Percentiles rank a stretch among this genome's conserved stretches.
Evolutionary conservation across 2,888 invertebrate genomes (phyloP).

Genomic region (Julus scandinavius): DNA sequence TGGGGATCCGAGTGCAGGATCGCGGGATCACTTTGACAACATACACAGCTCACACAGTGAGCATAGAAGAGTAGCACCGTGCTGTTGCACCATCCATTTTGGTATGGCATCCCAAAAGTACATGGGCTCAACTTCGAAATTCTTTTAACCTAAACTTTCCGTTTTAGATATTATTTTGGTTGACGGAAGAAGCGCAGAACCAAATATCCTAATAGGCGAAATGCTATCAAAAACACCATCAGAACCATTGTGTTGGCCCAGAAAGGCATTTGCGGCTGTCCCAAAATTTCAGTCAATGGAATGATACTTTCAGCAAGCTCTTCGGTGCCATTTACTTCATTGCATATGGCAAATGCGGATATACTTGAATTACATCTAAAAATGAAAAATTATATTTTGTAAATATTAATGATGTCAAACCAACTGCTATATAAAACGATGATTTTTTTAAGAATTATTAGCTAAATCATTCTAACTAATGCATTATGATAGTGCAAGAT

Average conservation of each 20-base stretch:
- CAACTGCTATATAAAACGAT: too few species aligned
- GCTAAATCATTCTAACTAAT: too few species aligned
- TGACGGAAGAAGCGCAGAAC: slow-evolving; percentile 72
- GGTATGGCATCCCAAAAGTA: background rate
- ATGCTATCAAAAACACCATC: slow-evolving; percentile 76
- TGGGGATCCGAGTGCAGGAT: slow-evolving; percentile 19
- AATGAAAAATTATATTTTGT: slow-evolving; percentile 35
- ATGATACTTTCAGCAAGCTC: slow-evolving; percentile 65
- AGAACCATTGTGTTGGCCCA: slow-evolving; percentile 81
- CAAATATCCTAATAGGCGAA: slow-evolving; percentile 78
- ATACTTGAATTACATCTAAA: slow-evolving; percentile 74
- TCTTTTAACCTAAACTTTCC: background rate
- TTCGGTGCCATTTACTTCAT: slow-evolving; percentile 57
- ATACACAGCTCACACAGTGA: slow-evolving; percentile 43
- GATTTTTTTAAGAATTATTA: too few species aligned
- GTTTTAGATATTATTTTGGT: slow-evolving; percentile 58
- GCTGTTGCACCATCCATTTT: slow-evolving; percentile 43
- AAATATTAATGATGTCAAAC: background rate
- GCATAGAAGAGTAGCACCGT: slow-evolving; percentile 47
- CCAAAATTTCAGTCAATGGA: slow-evolving; percentile 75
- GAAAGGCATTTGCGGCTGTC: slow-evolving; percentile 75
- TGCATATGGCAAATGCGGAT: slow-evolving; percentile 75
- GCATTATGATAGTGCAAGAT: too few species aligned
- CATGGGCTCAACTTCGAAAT: background rate
- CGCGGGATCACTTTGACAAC: background rate